Conservation (phyloP, 2,797 vertebrate genomes). For the Esox lucius region DNA sequence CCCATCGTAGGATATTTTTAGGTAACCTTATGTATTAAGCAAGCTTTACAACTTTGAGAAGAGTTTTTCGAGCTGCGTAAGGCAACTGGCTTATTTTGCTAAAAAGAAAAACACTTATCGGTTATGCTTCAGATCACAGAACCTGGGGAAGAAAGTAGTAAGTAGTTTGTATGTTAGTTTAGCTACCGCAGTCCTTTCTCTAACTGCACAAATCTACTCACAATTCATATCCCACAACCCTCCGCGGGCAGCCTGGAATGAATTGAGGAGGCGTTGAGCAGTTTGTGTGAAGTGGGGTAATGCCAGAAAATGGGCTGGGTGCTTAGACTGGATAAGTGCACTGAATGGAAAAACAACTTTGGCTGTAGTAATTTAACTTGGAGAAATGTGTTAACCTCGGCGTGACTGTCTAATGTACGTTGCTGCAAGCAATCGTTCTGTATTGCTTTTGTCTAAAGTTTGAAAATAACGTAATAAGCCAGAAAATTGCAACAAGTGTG, state of each 20-base stretch:
- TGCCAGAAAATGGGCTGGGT: slow-evolving; percentile 14
- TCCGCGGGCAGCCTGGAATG: slow-evolving; percentile 21
- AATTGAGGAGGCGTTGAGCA: slow-evolving; percentile 16
- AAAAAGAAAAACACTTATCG: background rate
- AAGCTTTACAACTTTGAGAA: background rate
- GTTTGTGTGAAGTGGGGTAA: background rate
- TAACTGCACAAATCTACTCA: background rate
- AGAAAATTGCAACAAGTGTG: background rate
- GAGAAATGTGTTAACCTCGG: background rate
- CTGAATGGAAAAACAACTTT: slow-evolving; percentile 1
- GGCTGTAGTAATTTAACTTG: slow-evolving; percentile 1
- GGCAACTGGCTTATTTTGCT: background rate
- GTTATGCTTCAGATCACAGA: background rate
- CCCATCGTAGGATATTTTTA: background rate
- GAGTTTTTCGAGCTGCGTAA: background rate
- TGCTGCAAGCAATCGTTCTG: background rate
- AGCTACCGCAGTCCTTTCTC: background rate
- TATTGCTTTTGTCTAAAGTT: background rate
- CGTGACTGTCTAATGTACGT: background rate
- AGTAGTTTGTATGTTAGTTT: background rate
- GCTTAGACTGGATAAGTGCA: slow-evolving; percentile 7
- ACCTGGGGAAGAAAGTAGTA: background rate
- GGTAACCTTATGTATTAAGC: background rate
- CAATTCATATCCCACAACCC: slow-evolving; percentile 38
- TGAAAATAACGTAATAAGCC: too few species aligned